Percentiles rank a stretch among this genome's conserved stretches.
Evolutionary conservation across 1,140 invertebrate species (phyloP).

Genomic region (Zaprionus camerounensis): DNA sequence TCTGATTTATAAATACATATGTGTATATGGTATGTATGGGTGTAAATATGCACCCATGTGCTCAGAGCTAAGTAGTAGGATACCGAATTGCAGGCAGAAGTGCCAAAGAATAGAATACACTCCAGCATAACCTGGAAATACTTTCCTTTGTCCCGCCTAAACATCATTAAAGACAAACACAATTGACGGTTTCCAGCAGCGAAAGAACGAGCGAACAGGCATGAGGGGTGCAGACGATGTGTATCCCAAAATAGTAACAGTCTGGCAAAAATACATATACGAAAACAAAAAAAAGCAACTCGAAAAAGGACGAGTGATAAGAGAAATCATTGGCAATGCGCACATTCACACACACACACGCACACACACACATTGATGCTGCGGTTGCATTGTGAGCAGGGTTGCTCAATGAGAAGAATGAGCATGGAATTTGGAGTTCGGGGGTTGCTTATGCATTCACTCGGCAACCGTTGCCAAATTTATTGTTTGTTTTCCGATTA

Average conservation of each 20-base stretch:
- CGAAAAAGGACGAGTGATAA: constrained; percentile 28
- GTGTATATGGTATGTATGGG: background rate
- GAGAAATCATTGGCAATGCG: constrained; percentile 72
- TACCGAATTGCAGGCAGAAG: background rate
- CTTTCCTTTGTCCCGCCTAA: constrained; percentile 56
- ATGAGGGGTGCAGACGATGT: background rate
- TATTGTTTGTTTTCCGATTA: constrained; percentile 46
- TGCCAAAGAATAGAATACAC: background rate
- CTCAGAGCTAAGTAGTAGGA: constrained; percentile 46
- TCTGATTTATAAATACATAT: constrained; percentile 58
- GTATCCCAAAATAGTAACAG: constrained; percentile 65
- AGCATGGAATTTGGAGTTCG: constrained; percentile 16
- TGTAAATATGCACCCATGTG: background rate
- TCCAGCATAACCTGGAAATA: constrained; percentile 26
- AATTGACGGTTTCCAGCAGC: constrained; percentile 58
- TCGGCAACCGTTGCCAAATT: constrained; percentile 57
- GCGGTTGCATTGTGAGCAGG: constrained; percentile 35
- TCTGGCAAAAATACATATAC: constrained; percentile 70
- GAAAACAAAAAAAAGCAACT: constrained; percentile 49
- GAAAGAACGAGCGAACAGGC: background rate
- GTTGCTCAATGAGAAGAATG: constrained; percentile 2
- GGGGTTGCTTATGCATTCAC: constrained; percentile 69
- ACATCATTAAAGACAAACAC: constrained; percentile 78
- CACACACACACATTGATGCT: constrained; percentile 40
- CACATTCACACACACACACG: constrained; percentile 31